Evolutionary conservation across 2,888 invertebrate species (phyloP), one percentile per base, ranked within the genome.

Genomic region (Rotaria socialis): DNA sequence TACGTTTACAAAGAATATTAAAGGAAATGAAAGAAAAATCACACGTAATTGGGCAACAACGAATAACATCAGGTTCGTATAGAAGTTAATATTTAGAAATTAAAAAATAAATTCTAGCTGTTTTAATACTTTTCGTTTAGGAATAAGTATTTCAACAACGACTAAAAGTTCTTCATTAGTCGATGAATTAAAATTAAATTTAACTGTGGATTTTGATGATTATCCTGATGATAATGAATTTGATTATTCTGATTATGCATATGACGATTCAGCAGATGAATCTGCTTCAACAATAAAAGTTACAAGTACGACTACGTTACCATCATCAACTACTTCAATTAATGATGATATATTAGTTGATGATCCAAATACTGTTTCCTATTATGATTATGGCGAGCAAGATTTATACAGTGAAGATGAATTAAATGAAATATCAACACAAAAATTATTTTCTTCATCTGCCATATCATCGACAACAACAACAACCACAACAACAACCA

Each of bases 1-100:
- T 80, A 47, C 43, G 80, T n/a, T 80, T 80, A 80, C 80, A 80
- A 80, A 47, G 80, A 47, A 43, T 80, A 47, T 80, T 80, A 47
- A 80, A 80, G 14, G 80, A 80, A 80, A 80, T 80, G 11, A 22
- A 47, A 47, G 47, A 80, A 4, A 80, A 47, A 80, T 80, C 80
- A 24, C 22, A 80, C 2, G n/a, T n/a, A 19, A 43, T 43, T n/a
- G 0, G 11, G 47, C n/a, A 47, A 24, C 24, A 7, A 67, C 35
- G 14, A 16, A 35, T 6, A 35, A 19, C 35, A 19, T 0, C 35
- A 35, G 35, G 67, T 67, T 67, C 24, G 67, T 67, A 67, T 67
- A 11, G 16, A n/a, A 27, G 5, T 60, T 11, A 27, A 11, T n/a
- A 60, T 60, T 35, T 35, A 35, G 1, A 35, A 35, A 35, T 35